Percentiles rank a stretch among this genome's conserved stretches.
Conservation (phyloP, 2,797 vertebrate species). For the Danionella dracula region DNA sequence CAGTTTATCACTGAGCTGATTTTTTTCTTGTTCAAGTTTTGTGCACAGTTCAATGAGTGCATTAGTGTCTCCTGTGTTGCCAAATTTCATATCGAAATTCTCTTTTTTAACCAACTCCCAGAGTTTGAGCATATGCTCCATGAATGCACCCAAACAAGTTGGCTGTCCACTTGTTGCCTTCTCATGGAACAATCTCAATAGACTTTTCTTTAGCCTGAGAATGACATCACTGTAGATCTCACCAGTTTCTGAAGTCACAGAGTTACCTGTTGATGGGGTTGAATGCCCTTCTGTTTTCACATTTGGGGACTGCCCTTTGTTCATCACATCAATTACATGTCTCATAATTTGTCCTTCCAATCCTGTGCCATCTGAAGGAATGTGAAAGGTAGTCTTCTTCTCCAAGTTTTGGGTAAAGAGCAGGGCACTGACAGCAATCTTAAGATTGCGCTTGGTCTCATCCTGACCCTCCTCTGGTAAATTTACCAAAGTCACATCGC, state of each 20-base stretch:
- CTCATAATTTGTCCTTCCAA: conserved; percentile 55
- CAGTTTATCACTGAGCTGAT: conserved; percentile 49
- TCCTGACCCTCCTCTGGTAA: conserved; percentile 45
- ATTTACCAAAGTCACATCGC: conserved; percentile 66
- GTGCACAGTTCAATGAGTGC: conserved; percentile 62
- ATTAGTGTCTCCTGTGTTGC: conserved; percentile 59
- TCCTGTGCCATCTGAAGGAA: conserved; percentile 55
- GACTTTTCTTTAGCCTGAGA: conserved; percentile 65
- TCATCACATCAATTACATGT: conserved; percentile 53
- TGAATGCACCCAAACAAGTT: conserved; percentile 63
- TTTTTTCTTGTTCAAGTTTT: conserved; percentile 58
- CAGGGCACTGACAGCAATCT: conserved; percentile 59
- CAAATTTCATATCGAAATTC: conserved; percentile 57
- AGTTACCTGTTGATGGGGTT: conserved; percentile 64
- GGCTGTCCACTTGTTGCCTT: conserved; percentile 49
- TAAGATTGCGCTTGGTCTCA: conserved; percentile 54
- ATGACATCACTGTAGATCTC: conserved; percentile 64
- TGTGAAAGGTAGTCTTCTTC: conserved; percentile 52
- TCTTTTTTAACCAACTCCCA: conserved; percentile 65
- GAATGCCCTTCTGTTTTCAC: conserved; percentile 54
- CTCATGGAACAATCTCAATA: conserved; percentile 65
- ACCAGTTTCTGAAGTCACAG: conserved; percentile 62
- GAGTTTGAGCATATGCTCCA: conserved; percentile 60
- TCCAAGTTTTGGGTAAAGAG: conserved; percentile 55
- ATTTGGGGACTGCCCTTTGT: background rate